phyloP scores from a whole-genome alignment of 2,888 invertebrate species.

The Halocaridina rubra region DNA sequence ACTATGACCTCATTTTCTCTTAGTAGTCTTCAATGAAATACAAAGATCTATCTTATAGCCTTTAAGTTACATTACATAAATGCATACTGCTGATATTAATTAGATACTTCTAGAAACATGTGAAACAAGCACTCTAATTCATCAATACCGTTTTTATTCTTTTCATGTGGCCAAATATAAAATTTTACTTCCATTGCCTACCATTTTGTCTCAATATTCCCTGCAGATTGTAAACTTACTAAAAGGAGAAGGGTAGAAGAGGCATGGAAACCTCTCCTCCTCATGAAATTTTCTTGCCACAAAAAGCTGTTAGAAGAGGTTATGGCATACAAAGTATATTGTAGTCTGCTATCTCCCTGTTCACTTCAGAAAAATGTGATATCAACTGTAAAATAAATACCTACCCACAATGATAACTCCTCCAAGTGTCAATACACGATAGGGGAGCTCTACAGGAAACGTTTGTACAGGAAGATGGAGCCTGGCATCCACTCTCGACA shows the following conservation, averaged over 20 bases:
- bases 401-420: conserved; percentile 98
- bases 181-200: background rate
- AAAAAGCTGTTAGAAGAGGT: background rate
- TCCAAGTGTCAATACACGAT: conserved; percentile 97
- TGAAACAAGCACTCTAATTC: too few relatives aligned
- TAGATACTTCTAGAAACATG: background rate
- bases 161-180: background rate
- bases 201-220: background rate
- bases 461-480: conserved; percentile 93
- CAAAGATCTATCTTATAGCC: background rate
- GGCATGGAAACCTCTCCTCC: too few relatives aligned
- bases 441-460: conserved; percentile 93
- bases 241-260: background rate
- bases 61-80: background rate
- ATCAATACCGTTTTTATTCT: too few relatives aligned
- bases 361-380: background rate
- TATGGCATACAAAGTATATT: background rate
- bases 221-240: background rate
- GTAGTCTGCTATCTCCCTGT: background rate
- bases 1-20: background rate
- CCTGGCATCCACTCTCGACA: conserved; percentile 90
- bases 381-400: conserved; percentile 69
- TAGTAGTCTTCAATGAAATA: background rate
- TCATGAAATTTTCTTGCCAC: background rate
- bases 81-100: background rate